Conservation (phyloP, 2,888 invertebrate genomes). For the Agelastica alni region DNA sequence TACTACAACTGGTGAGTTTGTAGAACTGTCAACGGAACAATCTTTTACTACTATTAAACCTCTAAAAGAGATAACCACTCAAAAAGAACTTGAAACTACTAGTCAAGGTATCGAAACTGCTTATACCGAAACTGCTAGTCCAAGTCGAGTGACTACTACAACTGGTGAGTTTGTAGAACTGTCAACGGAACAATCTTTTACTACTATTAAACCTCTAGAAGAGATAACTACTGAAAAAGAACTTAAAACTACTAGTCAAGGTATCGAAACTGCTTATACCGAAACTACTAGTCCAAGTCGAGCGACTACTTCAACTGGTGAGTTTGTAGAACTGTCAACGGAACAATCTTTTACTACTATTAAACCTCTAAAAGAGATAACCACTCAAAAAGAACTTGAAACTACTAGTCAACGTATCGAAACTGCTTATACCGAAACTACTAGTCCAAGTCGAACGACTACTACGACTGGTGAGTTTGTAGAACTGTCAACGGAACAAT, state of each 20-base stretch:
- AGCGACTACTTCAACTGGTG: neutral
- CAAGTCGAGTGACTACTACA: too few species aligned
- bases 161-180: too few species aligned
- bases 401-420: too few species aligned
- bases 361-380: too few species aligned
- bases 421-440: too few species aligned
- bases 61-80: neutral
- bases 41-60: neutral
- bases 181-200: neutral
- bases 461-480: too few species aligned
- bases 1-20: neutral
- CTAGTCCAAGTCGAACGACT: too few species aligned
- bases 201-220: neutral
- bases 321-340: neutral
- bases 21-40: neutral
- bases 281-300: neutral
- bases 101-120: neutral
- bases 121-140: neutral
- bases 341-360: neutral
- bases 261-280: too few species aligned
- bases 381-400: too few species aligned
- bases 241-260: neutral
- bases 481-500: neutral
- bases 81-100: neutral
- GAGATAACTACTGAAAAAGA: neutral